Evolutionary conservation across 2,797 vertebrate species (phyloP), one percentile per base, ranked within the genome.

Genomic region (Macroramphosus scolopax): DNA sequence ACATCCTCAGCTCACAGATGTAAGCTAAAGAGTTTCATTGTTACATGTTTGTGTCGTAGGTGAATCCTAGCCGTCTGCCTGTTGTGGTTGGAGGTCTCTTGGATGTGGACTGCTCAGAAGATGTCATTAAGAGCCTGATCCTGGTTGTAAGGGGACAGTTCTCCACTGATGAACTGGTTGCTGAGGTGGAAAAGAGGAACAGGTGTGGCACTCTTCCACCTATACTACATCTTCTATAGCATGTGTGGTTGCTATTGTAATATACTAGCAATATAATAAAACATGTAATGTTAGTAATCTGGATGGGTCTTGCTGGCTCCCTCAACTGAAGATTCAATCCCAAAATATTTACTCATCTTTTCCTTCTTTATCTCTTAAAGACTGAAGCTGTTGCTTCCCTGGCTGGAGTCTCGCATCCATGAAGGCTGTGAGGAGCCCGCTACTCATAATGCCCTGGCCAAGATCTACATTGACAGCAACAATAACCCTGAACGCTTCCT

Each of bases 391-490:
- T 90, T 99, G 50, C 84, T 99, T 33, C 96, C 96, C 14, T 99
- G 96, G 96, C 87, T 99, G 65, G 96, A 98, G 85, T 93, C 96
- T 53, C 92, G 96, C 72, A 99, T 99, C 72, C 96, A 99, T 0
- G 95, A 98, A 79, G 95, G 96, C 31, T 98, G 94, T 51, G 96
- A 99, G 61, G 96, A 99, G 61, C 95, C 96, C 5, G 96, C 96
- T 20, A 99, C 96, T 66, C 96, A 98, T 57, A 99, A 98, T 63
- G 96, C 96, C 1, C 80, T 98, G 78, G 96, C 96, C 58, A 99
- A 99, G 88, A 99, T 99, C 69, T 99, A 99, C 87, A 98, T 99
- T 0, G 96, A 99, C 78, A 99, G 96, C 86, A 99, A 99, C 87
- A 99, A 99, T 82, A 98, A 99, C 83, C 96, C 96, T 0, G 96